Conservation (phyloP, 2,113 vertebrate species). For the Nothobranchius kuhntae region DNA sequence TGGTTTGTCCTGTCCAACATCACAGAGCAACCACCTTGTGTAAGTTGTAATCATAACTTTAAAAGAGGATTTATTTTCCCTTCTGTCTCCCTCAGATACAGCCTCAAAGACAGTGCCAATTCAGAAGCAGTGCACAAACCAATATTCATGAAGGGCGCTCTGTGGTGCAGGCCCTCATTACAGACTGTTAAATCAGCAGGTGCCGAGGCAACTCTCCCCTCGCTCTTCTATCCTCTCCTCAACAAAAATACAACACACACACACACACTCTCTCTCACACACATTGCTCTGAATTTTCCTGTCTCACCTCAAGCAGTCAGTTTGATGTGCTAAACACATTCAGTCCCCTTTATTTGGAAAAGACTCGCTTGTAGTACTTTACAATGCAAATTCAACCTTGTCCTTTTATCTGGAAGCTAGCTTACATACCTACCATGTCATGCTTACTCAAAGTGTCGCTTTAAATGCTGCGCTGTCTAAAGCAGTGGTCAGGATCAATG, state of each 20-base stretch:
- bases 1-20: constrained; percentile 26
- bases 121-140: constrained; percentile 23
- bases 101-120: constrained; percentile 32
- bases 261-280: not conserved
- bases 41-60: constrained; percentile 16
- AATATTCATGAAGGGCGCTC: constrained; percentile 13
- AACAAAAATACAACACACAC: constrained; percentile 11
- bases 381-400: constrained; percentile 49
- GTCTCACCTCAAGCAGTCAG: constrained; percentile 43
- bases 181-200: constrained; percentile 44
- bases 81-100: constrained; percentile 3
- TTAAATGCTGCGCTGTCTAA: constrained; percentile 50
- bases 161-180: constrained; percentile 33
- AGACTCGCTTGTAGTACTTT: constrained; percentile 37
- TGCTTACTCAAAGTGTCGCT: constrained; percentile 29
- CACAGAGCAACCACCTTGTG: constrained; percentile 15
- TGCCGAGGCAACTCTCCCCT: constrained; percentile 16
- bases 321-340: constrained; percentile 40
- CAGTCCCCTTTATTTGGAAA: constrained; percentile 31
- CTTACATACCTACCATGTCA: constrained; percentile 37
- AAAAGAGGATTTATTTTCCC: not conserved
- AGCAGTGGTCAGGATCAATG: constrained; percentile 52
- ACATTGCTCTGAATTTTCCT: constrained; percentile 5
- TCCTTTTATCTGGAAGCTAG: constrained; percentile 47
- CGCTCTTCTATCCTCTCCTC: constrained; percentile 7